Evolutionary conservation across 2,797 vertebrate genomes (phyloP).

Genomic region (Melanogrammus aeglefinus): DNA sequence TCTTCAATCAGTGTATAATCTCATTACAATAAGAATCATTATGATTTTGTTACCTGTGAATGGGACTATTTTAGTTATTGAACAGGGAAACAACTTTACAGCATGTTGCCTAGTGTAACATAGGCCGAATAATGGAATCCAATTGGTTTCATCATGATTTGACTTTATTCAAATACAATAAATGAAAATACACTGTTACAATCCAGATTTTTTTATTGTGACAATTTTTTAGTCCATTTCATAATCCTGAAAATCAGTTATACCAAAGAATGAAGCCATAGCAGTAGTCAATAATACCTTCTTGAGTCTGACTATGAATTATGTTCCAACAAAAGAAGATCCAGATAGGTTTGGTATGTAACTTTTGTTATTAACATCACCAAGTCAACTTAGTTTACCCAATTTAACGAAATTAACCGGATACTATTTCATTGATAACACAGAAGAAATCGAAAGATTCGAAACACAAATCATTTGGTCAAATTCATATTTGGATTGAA

Average conservation of each 20-base stretch:
- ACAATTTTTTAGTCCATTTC: too few species aligned
- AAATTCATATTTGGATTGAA: not conserved
- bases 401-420: not conserved
- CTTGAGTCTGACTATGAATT: too few species aligned
- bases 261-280: too few species aligned
- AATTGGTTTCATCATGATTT: not conserved
- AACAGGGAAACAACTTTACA: not conserved
- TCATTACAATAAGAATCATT: too few species aligned
- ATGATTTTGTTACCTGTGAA: too few species aligned
- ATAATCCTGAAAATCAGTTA: too few species aligned
- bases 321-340: not conserved
- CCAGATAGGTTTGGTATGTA: not conserved
- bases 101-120: not conserved
- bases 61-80: too few species aligned
- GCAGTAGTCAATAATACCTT: too few species aligned
- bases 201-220: too few species aligned
- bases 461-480: not conserved
- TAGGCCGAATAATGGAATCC: not conserved
- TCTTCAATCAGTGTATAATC: too few species aligned
- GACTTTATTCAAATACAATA: not conserved
- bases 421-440: not conserved
- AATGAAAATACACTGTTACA: too few species aligned
- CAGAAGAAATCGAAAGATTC: not conserved
- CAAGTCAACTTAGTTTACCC: not conserved
- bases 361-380: not conserved